These are phyloP conservation scores for Corydoras maculifer DNA, from an alignment of 2,113 vertebrate species.

Conservation along the genomic window DNA sequence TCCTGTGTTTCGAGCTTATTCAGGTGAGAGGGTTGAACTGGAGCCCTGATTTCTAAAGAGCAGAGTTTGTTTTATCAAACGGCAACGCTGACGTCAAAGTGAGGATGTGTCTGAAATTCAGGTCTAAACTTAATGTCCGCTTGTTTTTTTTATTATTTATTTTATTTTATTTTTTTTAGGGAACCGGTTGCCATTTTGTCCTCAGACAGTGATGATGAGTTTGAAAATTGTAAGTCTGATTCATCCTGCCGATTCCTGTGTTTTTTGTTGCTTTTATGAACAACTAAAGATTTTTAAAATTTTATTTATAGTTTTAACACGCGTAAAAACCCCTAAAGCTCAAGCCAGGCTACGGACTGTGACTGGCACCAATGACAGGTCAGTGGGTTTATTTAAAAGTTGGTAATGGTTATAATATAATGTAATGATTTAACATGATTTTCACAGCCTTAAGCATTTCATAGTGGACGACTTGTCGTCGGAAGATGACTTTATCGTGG, in stretches of 20 bases:
- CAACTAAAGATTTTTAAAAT: background rate
- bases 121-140: too few relatives aligned
- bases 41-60: background rate
- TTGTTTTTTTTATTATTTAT: background rate
- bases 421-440: background rate
- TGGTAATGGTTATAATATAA: too few relatives aligned
- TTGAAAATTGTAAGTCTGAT: constrained; percentile 64
- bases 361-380: constrained; percentile 58
- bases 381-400: background rate
- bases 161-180: constrained; percentile 31
- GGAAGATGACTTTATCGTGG: constrained; percentile 62
- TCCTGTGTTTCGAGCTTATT: constrained; percentile 43
- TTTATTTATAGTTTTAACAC: constrained; percentile 55
- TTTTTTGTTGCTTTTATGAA: background rate
- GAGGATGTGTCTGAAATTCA: background rate
- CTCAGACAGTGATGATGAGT: constrained; percentile 56
- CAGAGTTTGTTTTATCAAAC: background rate
- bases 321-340: constrained; percentile 58
- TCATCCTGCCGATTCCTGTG: background rate
- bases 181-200: constrained; percentile 44
- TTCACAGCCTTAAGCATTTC: constrained; percentile 57
- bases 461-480: constrained; percentile 59
- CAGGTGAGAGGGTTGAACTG: constrained; percentile 28
- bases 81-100: background rate
- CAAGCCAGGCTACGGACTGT: constrained; percentile 42